These are phyloP conservation scores for Solea solea DNA, from an alignment of 2,113 vertebrate species.

Conservation along the genomic window DNA sequence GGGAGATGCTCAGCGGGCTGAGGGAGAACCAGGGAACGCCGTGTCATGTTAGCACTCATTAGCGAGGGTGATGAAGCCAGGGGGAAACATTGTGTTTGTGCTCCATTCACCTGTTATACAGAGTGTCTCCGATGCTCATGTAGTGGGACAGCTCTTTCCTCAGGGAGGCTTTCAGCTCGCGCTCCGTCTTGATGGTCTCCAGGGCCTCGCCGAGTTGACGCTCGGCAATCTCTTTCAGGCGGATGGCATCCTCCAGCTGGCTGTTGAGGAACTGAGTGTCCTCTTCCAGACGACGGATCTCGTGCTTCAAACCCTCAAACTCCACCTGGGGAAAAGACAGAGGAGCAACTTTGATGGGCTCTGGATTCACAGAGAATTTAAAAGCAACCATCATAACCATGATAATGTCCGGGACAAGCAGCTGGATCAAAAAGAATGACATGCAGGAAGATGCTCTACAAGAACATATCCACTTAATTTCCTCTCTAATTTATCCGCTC, in stretches of 20 bases:
- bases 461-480: slow-evolving; percentile 29
- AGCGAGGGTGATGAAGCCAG: not conserved
- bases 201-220: slow-evolving; percentile 94
- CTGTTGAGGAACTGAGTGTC: slow-evolving; percentile 96
- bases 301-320: slow-evolving; percentile 98
- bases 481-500: slow-evolving; percentile 7
- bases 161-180: slow-evolving; percentile 95
- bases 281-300: slow-evolving; percentile 95
- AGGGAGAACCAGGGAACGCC: not conserved
- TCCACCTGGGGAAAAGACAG: slow-evolving; percentile 86
- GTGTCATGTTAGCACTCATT: not conserved
- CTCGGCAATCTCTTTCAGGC: slow-evolving; percentile 95
- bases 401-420: slow-evolving; percentile 5
- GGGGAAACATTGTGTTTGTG: not conserved
- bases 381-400: not conserved
- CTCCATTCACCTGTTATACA: slow-evolving; percentile 69
- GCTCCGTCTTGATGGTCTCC: slow-evolving; percentile 95
- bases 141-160: slow-evolving; percentile 97
- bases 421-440: not conserved
- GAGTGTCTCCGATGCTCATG: slow-evolving; percentile 95
- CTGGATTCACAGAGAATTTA: not conserved
- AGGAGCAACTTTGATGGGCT: slow-evolving; percentile 8
- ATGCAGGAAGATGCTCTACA: slow-evolving; percentile 22
- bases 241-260: slow-evolving; percentile 95
- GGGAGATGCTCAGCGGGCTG: slow-evolving; percentile 89